Percentiles rank a stretch among this genome's conserved stretches.
These are phyloP conservation scores for Rafetus swinhoei DNA, from an alignment of 2,113 vertebrate species.

Conservation along the genomic window DNA sequence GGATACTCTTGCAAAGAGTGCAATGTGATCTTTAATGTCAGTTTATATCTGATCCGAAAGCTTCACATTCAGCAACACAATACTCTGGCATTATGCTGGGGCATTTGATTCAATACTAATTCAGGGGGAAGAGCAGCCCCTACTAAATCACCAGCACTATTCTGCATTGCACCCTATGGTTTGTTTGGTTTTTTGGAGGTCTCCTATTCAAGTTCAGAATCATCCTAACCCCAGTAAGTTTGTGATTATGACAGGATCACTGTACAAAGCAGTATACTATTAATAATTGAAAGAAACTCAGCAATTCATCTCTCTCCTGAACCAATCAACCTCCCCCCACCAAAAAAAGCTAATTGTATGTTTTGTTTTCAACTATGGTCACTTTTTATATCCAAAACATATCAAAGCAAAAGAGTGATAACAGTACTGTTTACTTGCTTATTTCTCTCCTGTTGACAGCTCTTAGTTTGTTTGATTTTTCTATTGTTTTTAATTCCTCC, in stretches of 20 bases:
- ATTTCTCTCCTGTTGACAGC: neutral
- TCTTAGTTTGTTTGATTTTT: neutral
- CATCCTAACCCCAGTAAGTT: neutral
- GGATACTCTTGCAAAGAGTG: neutral
- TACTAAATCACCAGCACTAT: neutral
- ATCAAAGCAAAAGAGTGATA: neutral
- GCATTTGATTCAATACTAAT: neutral
- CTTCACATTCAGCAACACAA: too few species aligned
- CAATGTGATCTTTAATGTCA: neutral
- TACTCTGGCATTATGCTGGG: neutral
- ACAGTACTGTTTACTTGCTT: neutral
- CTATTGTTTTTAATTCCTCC: neutral
- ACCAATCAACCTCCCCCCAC: neutral
- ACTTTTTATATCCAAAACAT: neutral
- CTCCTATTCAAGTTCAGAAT: neutral
- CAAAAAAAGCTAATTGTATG: too few species aligned
- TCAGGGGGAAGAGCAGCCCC: neutral
- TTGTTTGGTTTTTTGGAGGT: neutral
- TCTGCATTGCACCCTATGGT: neutral
- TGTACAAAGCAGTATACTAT: neutral
- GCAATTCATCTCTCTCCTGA: neutral
- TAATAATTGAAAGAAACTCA: neutral
- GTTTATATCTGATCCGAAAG: neutral
- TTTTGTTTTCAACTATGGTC: neutral
- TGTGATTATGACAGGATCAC: neutral